Evolutionary conservation across 2,113 vertebrate species (phyloP).

Genomic region (Chionodraco myersi): DNA sequence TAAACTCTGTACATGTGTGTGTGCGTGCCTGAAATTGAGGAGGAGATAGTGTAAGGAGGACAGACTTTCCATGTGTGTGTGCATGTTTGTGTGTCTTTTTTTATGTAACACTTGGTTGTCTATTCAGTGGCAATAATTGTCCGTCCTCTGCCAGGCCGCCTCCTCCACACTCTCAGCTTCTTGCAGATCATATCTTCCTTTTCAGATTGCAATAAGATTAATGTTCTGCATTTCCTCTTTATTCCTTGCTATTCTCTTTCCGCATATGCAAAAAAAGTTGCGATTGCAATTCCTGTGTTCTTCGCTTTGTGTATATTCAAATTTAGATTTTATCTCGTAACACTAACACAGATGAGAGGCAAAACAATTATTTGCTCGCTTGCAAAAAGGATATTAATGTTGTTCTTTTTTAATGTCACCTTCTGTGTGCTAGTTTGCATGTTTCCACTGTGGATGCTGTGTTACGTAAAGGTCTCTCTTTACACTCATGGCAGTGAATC

Average conservation of each 20-base stretch:
- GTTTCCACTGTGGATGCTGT: neutral
- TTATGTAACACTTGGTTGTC: conserved; percentile 65
- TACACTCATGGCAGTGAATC: neutral
- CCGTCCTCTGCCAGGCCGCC: conserved; percentile 38
- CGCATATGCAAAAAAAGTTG: conserved; percentile 18
- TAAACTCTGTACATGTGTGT: conserved; percentile 8
- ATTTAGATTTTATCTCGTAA: neutral
- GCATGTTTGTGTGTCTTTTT: conserved; percentile 26
- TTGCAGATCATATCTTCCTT: conserved; percentile 35
- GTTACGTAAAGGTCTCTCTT: neutral
- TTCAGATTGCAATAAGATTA: conserved; percentile 25
- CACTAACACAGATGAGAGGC: neutral
- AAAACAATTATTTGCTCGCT: neutral
- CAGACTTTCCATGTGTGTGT: conserved; percentile 20
- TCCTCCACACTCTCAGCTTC: conserved; percentile 51
- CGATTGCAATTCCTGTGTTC: neutral
- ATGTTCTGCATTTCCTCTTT: neutral
- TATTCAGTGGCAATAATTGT: conserved; percentile 53
- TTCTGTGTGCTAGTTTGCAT: neutral
- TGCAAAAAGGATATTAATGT: neutral
- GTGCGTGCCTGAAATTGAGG: neutral
- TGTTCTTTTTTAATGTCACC: neutral
- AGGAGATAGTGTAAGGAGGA: conserved; percentile 5
- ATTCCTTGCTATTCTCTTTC: neutral
- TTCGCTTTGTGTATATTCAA: conserved; percentile 12